Base-by-base conservation (phyloP, 2,888 invertebrate genomes). In the Parnassius smintheus region DNA sequence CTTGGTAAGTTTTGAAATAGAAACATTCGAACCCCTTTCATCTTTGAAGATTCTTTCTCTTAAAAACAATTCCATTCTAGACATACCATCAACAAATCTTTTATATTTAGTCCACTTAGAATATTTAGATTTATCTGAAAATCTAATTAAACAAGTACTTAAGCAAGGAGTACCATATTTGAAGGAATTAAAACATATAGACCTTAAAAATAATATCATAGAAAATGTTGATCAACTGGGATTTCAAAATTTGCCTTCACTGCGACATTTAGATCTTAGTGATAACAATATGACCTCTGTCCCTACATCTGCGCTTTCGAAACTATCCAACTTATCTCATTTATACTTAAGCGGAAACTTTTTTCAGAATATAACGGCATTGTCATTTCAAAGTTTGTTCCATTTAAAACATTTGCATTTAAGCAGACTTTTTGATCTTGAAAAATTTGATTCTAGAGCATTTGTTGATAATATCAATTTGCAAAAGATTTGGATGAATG, bases 401-500 rank as follows among this genome's bases (percentile, higher is more conserved):
- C 95, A 96, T 84, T 92, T 97, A 72, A 94, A 94, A 79, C 94
- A 93, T 80, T 92, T 97, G 76, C 95, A 95, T 80, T 89, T 97
- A 76, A 94, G 94, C 84, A 93, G 94, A 74, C 92, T 95, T 74
- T 94, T 94, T 74, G 91, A 93, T 70, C 91, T 97, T 71, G 91
- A 92, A 68, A 93, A 91, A 78, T 94, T 97, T 72, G 96, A 96
- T 85, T 93, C 95, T 69, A 93, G 96, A 82, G 95, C 96, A 59
- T 96, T 97, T 81, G 95, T 96, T 65, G 96, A 97, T 88, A 97
- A 97, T 83, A 95, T 96, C 45, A 95, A 96, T 78, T 88, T 97
- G 70, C 96, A 97, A 80, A 93, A 94, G 68, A 94, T 97, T 71
- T 94, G 95, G 83, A 91, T 97, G 88, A 95, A 96, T 81, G 95